These are phyloP conservation scores for Cossypha caffra DNA, from an alignment of 2,797 vertebrate genomes.

Conservation along the genomic window DNA sequence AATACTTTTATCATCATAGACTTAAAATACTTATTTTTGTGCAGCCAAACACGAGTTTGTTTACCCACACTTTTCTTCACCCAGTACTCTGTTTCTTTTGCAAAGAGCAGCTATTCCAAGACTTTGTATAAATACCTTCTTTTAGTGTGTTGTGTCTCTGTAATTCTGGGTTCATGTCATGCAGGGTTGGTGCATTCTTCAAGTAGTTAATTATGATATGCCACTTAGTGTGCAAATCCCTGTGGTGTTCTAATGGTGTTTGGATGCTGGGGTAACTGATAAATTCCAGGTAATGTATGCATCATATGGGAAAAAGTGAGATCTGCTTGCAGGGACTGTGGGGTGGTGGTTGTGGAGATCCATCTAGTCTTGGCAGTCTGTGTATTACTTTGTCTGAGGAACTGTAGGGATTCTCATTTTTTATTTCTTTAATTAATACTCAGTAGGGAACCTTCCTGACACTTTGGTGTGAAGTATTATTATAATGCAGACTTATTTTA, in stretches of 20 bases:
- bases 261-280: fast-evolving
- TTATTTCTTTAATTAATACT: not conserved
- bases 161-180: not conserved
- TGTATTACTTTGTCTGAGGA: not conserved
- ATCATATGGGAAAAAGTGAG: not conserved
- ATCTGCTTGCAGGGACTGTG: not conserved
- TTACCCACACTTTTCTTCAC: not conserved
- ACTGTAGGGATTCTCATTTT: not conserved
- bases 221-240: not conserved
- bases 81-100: not conserved
- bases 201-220: not conserved
- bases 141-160: not conserved
- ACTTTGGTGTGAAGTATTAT: not conserved
- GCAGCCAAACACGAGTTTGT: not conserved
- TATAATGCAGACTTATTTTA: not conserved
- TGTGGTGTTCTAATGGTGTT: not conserved
- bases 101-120: not conserved
- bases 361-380: not conserved
- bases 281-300: not conserved
- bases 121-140: not conserved
- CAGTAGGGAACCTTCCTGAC: not conserved
- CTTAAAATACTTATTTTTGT: not conserved
- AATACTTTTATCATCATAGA: not conserved
- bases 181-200: not conserved
- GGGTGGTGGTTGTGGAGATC: not conserved